These are phyloP conservation scores for Trachelus tabidus DNA, from an alignment of 2,888 invertebrate genomes.

Conservation along the genomic window DNA sequence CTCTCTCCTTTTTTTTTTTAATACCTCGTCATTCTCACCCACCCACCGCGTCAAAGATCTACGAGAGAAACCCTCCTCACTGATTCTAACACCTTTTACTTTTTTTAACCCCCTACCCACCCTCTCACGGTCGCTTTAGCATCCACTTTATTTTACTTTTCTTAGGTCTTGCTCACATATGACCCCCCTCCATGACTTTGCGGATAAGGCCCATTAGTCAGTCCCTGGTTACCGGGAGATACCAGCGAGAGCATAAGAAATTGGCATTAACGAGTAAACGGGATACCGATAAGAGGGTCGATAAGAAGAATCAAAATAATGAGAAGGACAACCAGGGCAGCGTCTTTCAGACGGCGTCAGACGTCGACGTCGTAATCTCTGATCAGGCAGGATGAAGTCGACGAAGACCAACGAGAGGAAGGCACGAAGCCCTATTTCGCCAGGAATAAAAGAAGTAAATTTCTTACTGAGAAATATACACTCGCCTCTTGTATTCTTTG, in stretches of 20 bases:
- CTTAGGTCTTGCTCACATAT: neutral
- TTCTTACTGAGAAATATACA: constrained; percentile 47
- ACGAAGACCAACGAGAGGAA: constrained; percentile 31
- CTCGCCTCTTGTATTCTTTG: constrained; percentile 33
- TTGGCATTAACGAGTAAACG: neutral
- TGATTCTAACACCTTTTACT: neutral
- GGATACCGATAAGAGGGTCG: neutral
- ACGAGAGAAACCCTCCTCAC: neutral
- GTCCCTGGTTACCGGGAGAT: neutral
- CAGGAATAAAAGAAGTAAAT: constrained; percentile 30
- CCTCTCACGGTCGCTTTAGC: neutral
- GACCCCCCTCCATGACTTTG: neutral
- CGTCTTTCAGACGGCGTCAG: constrained; percentile 41
- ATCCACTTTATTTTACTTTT: neutral
- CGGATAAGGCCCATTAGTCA: neutral
- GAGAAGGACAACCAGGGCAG: neutral
- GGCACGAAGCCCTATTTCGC: constrained; percentile 38
- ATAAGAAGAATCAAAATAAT: neutral
- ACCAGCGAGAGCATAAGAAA: neutral
- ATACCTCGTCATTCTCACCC: neutral
- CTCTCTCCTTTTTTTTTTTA: constrained; percentile 2
- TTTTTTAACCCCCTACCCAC: neutral
- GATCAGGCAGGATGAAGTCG: constrained; percentile 40
- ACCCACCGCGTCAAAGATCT: neutral
- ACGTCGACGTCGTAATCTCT: constrained; percentile 38